A percentile compares a stretch with the other conserved stretches of the same genome.
These are phyloP conservation scores for Anarhynchus alexandrinus DNA, from an alignment of 2,113 vertebrate species.

Conservation along the genomic window DNA sequence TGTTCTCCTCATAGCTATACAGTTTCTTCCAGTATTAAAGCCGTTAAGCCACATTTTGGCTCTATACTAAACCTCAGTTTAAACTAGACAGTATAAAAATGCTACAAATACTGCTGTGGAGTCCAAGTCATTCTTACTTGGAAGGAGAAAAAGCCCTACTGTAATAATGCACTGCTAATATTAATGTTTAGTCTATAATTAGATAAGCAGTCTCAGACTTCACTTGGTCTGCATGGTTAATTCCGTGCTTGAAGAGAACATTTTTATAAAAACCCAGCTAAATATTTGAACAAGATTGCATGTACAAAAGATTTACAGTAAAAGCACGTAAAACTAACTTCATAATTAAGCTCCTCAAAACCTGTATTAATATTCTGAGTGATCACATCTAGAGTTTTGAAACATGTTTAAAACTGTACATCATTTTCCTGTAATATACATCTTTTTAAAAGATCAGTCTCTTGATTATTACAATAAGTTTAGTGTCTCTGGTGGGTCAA, in stretches of 20 bases:
- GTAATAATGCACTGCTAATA: neutral
- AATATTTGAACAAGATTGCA: slow-evolving; percentile 67
- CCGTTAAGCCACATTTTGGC: neutral
- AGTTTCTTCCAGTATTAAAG: neutral
- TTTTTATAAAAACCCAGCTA: slow-evolving; percentile 63
- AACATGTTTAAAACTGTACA: slow-evolving; percentile 75
- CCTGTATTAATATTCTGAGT: neutral
- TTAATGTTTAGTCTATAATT: neutral
- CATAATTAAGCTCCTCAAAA: slow-evolving; percentile 63
- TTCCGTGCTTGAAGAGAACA: slow-evolving; percentile 47
- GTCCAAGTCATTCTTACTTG: neutral
- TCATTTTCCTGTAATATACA: slow-evolving; percentile 56
- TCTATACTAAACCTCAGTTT: neutral
- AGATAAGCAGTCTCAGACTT: slow-evolving; percentile 12
- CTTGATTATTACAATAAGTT: slow-evolving; percentile 61
- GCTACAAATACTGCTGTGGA: slow-evolving; percentile 10
- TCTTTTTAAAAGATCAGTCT: slow-evolving; percentile 58
- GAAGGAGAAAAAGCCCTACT: neutral
- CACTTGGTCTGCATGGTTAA: slow-evolving; percentile 50
- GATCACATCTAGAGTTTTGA: slow-evolving; percentile 53
- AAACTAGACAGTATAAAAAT: neutral
- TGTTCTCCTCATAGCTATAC: neutral
- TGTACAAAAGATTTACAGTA: slow-evolving; percentile 82
- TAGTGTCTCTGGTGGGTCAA: slow-evolving; percentile 82
- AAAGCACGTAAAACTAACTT: slow-evolving; percentile 71